phyloP scores from a whole-genome alignment of 35 echinoderm and acorn worm species.

The Heliocidaris tuberculata region DNA sequence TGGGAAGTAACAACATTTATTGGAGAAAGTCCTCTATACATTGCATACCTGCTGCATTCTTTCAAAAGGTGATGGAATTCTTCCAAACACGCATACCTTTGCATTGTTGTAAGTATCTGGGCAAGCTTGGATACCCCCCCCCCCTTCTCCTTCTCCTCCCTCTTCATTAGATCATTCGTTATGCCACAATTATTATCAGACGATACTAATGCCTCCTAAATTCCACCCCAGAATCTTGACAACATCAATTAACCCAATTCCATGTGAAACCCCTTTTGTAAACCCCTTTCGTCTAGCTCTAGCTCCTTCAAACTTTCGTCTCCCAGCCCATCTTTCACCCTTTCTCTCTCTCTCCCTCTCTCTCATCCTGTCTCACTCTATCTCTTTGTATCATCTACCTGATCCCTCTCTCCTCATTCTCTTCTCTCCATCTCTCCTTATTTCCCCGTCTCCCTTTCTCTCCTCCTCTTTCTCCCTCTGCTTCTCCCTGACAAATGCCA shows the following conservation, averaged over 20 bases:
- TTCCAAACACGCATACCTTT: neutral
- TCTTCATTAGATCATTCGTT: constrained; percentile 13
- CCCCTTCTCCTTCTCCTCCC: neutral
- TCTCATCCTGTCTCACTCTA: neutral
- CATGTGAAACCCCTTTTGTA: neutral
- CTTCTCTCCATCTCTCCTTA: neutral
- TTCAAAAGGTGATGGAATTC: neutral
- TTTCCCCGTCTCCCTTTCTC: neutral
- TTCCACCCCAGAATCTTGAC: neutral
- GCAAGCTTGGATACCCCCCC: neutral
- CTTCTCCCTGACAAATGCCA: constrained; percentile 3
- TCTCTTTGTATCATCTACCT: neutral
- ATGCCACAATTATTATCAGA: constrained; percentile 3
- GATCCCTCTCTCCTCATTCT: neutral
- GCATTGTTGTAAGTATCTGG: neutral
- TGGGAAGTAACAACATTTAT: neutral
- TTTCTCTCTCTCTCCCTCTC: neutral
- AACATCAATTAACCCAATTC: constrained; percentile 18
- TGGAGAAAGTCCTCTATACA: neutral
- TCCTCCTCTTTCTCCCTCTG: neutral
- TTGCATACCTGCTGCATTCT: neutral
- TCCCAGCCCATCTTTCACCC: neutral
- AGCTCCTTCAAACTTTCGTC: neutral
- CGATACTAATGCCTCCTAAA: neutral
- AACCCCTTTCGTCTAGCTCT: neutral